phyloP scores from a whole-genome alignment of 1,140 invertebrate species.

The Piezodorus guildinii region DNA sequence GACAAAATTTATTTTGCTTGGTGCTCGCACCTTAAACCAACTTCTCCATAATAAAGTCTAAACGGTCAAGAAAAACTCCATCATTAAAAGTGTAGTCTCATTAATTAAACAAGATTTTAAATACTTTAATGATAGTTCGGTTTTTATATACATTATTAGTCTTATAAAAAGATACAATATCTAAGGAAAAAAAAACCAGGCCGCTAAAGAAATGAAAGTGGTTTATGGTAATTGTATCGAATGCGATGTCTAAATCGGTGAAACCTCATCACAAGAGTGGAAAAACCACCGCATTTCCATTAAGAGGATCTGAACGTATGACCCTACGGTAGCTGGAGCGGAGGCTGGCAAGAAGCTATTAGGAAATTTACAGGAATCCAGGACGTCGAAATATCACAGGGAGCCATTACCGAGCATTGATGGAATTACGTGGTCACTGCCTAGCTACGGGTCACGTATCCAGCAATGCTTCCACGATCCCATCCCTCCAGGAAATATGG shows the following conservation, averaged over 20 bases:
- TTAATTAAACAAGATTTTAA: no score
- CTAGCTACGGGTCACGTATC: neutral
- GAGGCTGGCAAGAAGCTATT: neutral
- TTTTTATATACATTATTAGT: no score
- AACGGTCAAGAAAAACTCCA: no score
- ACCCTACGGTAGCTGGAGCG: neutral
- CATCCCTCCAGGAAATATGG: neutral
- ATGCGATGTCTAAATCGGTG: neutral
- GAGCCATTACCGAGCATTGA: neutral
- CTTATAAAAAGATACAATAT: no score
- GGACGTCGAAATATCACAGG: constrained; percentile 3
- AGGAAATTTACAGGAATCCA: constrained; percentile 9
- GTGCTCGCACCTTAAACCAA: no score
- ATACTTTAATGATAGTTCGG: no score
- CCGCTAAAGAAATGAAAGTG: no score
- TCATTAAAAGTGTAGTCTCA: no score
- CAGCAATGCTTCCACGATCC: constrained; percentile 3
- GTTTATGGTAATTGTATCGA: neutral
- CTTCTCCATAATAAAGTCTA: no score
- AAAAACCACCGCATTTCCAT: constrained; percentile 2
- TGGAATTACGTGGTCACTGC: constrained; percentile 5
- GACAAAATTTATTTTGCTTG: no score
- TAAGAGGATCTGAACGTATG: neutral
- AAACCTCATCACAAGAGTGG: neutral
- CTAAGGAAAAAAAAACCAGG: no score